phyloP scores from a whole-genome alignment of 2,888 invertebrate genomes.

The Phaedon cochleariae region DNA sequence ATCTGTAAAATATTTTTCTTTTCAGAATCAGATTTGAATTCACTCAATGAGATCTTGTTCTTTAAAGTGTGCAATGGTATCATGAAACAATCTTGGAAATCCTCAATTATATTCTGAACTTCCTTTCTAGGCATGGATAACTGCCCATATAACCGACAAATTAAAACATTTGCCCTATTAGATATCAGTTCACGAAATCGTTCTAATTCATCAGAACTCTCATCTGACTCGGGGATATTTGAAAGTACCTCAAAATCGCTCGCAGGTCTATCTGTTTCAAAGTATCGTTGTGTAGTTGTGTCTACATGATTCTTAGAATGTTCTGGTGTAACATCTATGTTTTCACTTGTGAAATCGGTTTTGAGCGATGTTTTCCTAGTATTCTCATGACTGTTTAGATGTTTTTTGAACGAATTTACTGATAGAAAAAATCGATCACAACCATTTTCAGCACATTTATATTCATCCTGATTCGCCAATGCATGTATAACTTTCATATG shows the following conservation, averaged over 20 bases:
- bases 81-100: conserved; percentile 1
- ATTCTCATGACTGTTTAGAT: neutral
- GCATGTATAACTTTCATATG: neutral
- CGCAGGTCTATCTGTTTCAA: neutral
- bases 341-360: no score
- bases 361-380: neutral
- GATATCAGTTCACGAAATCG: neutral
- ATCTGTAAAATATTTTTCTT: neutral
- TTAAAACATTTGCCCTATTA: neutral
- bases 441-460: neutral
- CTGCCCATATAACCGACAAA: neutral
- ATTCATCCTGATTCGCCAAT: neutral
- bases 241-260: neutral
- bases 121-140: conserved; percentile 5
- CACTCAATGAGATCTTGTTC: neutral
- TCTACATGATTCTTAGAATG: neutral
- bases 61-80: neutral
- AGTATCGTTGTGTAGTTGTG: neutral
- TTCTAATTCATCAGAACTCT: neutral
- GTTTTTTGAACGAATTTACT: conserved; percentile 4
- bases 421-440: neutral
- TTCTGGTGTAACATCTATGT: neutral
- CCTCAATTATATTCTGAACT: neutral
- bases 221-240: neutral
- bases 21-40: neutral